Base-by-base conservation (phyloP, 2,797 vertebrate species). In the Hemibagrus guttatus region DNA sequence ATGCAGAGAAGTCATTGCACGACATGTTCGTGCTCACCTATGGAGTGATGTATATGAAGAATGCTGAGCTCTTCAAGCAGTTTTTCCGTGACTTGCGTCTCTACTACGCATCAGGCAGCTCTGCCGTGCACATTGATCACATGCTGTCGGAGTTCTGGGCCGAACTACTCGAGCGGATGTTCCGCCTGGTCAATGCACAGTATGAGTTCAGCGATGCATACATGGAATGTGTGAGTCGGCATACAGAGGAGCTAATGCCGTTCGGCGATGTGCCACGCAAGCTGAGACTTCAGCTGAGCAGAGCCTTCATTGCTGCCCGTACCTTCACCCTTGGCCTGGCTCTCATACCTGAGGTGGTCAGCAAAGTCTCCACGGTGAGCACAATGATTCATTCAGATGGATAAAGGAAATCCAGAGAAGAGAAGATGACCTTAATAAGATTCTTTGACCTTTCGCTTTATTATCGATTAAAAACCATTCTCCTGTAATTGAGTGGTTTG, bases 101-200 rank as follows among this genome's bases (percentile, higher is more conserved):
- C 28, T 99, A 99, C 95, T 99, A 99, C 0, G 71, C 92, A 59
- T 94, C 92, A 0, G 98, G 97, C 82, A 92, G 93, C 79, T 9
- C 85, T 0, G 96, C 93, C 0, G 95, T 99, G 92, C 97, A 97
- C 95, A 93, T 99, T 93, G 97, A 98, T 84, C 95, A 97, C 88
- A 98, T 98, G 98, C 95, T 99, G 83, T 95, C 97, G 0, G 98
- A 98, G 11, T 99, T 99, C 95, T 99, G 98, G 98, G 96, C 96
- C 0, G 97, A 96, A 71, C 95, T 99, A 13, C 95, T 99, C 92
- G 98, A 99, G 94, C 95, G 98, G 89, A 99, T 99, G 98, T 98
- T 99, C 93, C 95, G 94, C 14, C 93, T 99, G 89, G 97, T 99
- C 88, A 99, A 99, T 86, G 97, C 97, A 0, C 98, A 99, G 95